Evolutionary conservation across 2,113 vertebrate species (phyloP).

Genomic region (Corapipo altera): DNA sequence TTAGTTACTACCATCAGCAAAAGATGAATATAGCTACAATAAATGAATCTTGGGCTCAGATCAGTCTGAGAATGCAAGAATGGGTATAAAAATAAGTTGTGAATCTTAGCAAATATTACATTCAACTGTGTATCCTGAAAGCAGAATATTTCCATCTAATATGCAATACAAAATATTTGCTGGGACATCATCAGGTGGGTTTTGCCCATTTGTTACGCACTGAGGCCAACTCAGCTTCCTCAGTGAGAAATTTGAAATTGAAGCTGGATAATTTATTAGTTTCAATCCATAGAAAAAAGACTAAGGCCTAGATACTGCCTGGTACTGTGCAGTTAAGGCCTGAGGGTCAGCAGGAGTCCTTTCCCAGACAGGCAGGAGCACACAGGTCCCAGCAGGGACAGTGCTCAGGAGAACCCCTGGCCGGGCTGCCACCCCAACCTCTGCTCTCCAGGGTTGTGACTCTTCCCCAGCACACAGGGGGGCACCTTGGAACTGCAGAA

Average conservation of each 20-base stretch:
- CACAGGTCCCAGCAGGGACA: neutral
- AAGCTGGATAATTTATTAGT: neutral
- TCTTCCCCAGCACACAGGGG: neutral
- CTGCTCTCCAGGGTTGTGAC: neutral
- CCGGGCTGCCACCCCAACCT: neutral
- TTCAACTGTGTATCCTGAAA: neutral
- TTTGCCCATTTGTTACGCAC: neutral
- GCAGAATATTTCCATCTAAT: neutral
- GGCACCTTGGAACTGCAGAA: neutral
- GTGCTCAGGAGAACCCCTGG: neutral
- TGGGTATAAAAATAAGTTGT: neutral
- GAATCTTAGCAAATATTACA: neutral
- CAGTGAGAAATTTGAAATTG: neutral
- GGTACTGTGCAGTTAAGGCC: neutral
- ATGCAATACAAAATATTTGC: neutral
- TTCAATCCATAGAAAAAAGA: neutral
- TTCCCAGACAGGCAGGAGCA: neutral
- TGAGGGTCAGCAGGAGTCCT: neutral
- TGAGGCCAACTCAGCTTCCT: neutral
- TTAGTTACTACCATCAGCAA: neutral
- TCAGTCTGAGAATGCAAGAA: neutral
- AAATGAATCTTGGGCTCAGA: neutral
- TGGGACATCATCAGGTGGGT: neutral
- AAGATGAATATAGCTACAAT: neutral
- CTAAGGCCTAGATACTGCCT: neutral